phyloP scores from a whole-genome alignment of 2,113 vertebrate species.

The Etia nguti region DNA sequence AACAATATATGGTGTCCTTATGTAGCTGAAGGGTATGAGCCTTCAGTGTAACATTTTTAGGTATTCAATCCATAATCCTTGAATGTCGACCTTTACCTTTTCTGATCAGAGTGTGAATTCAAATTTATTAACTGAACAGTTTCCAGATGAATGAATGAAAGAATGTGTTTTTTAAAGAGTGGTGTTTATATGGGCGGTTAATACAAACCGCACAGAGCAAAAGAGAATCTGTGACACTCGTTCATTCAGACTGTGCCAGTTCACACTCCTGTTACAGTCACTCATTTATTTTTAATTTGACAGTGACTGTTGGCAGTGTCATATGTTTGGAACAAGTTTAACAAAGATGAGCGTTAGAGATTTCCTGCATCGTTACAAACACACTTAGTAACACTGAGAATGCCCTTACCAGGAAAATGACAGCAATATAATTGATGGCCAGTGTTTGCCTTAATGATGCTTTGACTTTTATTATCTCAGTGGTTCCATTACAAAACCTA shows the following conservation, averaged over 20 bases:
- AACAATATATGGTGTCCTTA: background rate
- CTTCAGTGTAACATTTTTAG: background rate
- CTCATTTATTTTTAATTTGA: constrained; percentile 25
- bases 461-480: background rate
- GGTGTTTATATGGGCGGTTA: background rate
- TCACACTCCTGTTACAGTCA: background rate
- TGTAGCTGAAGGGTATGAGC: background rate
- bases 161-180: background rate
- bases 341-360: background rate
- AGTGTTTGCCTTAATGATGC: background rate
- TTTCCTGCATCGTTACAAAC: background rate
- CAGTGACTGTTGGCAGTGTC: constrained; percentile 8
- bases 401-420: too few species aligned
- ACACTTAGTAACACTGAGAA: background rate
- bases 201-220: background rate
- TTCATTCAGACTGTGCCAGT: background rate
- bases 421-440: background rate
- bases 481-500: background rate
- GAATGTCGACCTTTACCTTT: background rate
- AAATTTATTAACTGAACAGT: background rate
- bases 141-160: background rate
- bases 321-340: background rate
- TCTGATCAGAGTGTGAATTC: background rate
- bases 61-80: background rate
- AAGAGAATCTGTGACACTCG: background rate